phyloP scores from a whole-genome alignment of 37 sponge, comb jelly and placozoan species.

The Cliona cf. orientalis region DNA sequence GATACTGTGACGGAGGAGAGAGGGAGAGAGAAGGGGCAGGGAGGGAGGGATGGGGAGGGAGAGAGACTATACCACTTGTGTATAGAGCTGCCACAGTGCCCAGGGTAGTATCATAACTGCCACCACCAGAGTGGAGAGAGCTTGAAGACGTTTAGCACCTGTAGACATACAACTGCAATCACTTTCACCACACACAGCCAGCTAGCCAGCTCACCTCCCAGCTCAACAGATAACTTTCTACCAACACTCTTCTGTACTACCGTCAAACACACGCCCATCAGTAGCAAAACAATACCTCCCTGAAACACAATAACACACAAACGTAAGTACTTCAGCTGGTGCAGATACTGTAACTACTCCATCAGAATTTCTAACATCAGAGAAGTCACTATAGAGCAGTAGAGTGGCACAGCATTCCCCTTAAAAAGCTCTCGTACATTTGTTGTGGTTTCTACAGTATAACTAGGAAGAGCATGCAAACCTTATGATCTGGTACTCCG shows the following conservation, averaged over 20 bases:
- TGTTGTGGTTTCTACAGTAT: background rate
- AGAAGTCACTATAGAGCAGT: too few relatives aligned
- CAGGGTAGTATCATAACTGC: conserved; percentile 64
- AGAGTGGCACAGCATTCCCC: background rate
- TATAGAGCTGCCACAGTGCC: conserved; percentile 67
- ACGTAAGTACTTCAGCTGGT: too few relatives aligned
- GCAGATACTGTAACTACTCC: too few relatives aligned
- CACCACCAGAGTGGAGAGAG: conserved; percentile 57
- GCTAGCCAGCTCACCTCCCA: conserved; percentile 61
- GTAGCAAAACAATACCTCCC: conserved; percentile 83
- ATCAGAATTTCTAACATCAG: too few relatives aligned
- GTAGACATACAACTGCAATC: background rate
- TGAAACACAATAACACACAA: too few relatives aligned
- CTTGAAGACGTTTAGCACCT: conserved; percentile 83
- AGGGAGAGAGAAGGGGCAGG: background rate
- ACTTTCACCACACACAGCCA: background rate
- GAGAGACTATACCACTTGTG: conserved; percentile 6
- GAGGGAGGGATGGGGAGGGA: background rate
- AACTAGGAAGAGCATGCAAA: conserved; percentile 16
- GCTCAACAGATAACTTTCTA: conserved; percentile 81
- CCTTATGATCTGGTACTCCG: conserved; percentile 97
- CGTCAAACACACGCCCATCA: conserved; percentile 66
- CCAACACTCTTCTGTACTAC: conserved; percentile 56
- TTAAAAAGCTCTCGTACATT: background rate
- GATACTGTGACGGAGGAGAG: background rate